These are phyloP conservation scores for Alentia gelatinosa DNA, from an alignment of 2,888 invertebrate genomes.

Conservation along the genomic window DNA sequence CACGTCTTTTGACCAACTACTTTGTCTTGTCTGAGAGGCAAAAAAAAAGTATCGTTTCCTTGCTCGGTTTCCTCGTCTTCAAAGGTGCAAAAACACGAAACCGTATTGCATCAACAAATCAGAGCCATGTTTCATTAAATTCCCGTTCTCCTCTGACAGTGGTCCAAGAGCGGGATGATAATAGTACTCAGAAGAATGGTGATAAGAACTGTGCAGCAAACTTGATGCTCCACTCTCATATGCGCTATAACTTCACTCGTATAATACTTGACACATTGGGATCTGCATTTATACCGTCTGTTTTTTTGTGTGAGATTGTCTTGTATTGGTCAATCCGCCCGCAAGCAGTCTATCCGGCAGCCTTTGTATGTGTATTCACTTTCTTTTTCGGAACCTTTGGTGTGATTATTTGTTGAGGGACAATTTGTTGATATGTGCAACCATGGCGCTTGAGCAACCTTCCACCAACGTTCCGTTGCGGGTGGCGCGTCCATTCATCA, in stretches of 20 bases:
- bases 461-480: background rate
- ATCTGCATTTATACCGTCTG: background rate
- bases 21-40: background rate
- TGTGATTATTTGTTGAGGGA: conserved; percentile 41
- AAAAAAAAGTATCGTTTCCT: background rate
- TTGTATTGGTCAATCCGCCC: background rate
- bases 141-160: background rate
- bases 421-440: conserved; percentile 36
- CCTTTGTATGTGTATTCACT: background rate
- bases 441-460: conserved; percentile 9
- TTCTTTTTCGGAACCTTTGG: background rate
- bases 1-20: background rate
- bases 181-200: background rate
- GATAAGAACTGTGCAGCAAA: background rate
- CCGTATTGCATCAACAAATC: background rate
- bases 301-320: background rate
- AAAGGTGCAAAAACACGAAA: background rate
- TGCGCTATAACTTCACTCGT: no score
- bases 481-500: background rate
- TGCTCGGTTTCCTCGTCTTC: background rate
- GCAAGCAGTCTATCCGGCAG: background rate
- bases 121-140: background rate
- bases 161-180: background rate
- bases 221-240: background rate
- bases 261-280: no score